Base-by-base conservation (phyloP, 2,888 invertebrate genomes). In the Sycophila texana region DNA sequence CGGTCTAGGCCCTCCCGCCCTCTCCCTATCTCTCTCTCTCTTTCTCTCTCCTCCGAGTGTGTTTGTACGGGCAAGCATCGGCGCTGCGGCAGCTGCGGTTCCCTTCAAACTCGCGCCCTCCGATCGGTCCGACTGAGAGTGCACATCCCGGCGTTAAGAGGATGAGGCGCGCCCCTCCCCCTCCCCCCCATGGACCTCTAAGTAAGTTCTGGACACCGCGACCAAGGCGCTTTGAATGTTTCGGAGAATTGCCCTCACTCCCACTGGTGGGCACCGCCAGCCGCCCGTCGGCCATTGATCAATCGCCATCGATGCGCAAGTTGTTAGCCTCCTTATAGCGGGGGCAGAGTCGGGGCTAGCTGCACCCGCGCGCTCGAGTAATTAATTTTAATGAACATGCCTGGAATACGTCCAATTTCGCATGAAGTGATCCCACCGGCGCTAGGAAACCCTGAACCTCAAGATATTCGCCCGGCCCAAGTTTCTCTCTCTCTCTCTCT, bases 331-430 rank as follows among this genome's bases (percentile, higher is more conserved):
- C 39, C 39, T 39, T 39, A 39, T 39, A 63, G 20, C 20, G 49
- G 22, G 20, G 12, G 16, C 22, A 26, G 26, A 26, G 26, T 3
- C 26, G 5, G 30, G 20, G 13, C 5, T 20, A 18, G 3, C 14
- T 39, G 39, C 39, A 18, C 39, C 22, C 22, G 26, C 60, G 60
- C 22, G 13, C 16, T 20, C 20, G 39, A 14, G 70, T 61, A 57
- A 70, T 76, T 70, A 70, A 76, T 76, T 76, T 76, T 70, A 76
- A 76, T 61, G 70, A 76, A 61, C 55, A 51, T 14, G 22, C 20
- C 14, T 13, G 47, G 39, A 39, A 39, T 39, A 39, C 39, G 39
- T 39, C 39, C 39, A 39, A 39, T 39, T 39, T 39, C 39, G 39
- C 39, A 39, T 39, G 39, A 39, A 39, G 39, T 39, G 39, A 39